Percentiles rank a stretch among this genome's conserved stretches.
These are phyloP conservation scores for Trachymyrmex septentrionalis DNA, from an alignment of 1,140 invertebrate genomes.

Conservation along the genomic window DNA sequence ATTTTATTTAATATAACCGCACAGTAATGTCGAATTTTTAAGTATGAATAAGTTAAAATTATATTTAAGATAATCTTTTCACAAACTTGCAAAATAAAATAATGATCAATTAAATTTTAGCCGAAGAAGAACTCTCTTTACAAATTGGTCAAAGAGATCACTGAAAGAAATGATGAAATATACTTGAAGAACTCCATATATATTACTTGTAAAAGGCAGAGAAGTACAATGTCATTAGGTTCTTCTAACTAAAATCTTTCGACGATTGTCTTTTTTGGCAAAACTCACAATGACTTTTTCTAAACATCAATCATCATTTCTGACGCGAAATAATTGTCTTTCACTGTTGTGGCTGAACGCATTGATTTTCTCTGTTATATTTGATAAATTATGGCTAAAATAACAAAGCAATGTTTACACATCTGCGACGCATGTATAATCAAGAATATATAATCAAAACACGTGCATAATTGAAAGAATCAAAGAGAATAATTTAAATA, in stretches of 20 bases:
- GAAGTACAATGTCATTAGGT: slow-evolving; percentile 41
- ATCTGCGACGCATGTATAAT: background rate
- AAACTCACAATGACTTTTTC: slow-evolving; percentile 37
- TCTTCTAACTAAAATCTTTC: slow-evolving; percentile 50
- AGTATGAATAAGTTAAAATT: background rate
- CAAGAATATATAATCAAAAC: background rate
- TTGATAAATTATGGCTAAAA: slow-evolving; percentile 38
- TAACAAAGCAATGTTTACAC: slow-evolving; percentile 7
- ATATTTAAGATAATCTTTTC: background rate
- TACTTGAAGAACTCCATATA: slow-evolving; percentile 13
- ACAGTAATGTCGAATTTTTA: background rate
- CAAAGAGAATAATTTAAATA: background rate
- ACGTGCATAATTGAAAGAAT: background rate
- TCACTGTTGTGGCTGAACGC: background rate
- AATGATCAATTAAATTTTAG: background rate
- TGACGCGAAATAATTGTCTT: slow-evolving; percentile 13
- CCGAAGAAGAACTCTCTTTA: background rate
- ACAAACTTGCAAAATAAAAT: background rate
- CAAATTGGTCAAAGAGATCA: slow-evolving; percentile 11
- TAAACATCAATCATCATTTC: slow-evolving; percentile 59
- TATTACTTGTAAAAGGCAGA: slow-evolving; percentile 31
- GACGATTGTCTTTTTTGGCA: slow-evolving; percentile 18
- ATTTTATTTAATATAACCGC: background rate
- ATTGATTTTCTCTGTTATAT: slow-evolving; percentile 28
- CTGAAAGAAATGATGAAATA: background rate